phyloP scores from a whole-genome alignment of 2,888 invertebrate genomes.

The Xanthorhoe spadicearia region DNA sequence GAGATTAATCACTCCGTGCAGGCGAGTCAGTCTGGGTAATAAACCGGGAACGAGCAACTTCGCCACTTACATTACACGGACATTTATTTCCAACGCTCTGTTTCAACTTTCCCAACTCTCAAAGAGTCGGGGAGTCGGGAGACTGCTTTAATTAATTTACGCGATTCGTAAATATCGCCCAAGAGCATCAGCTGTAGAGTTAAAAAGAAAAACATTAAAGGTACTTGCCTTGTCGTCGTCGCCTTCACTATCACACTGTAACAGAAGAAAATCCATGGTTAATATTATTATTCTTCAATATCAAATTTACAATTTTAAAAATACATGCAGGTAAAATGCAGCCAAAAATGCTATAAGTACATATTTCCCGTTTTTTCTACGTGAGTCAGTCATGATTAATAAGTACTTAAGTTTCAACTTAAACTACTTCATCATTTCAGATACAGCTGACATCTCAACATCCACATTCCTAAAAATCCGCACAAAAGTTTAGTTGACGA shows the following conservation, averaged over 20 bases:
- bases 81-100: slow-evolving; percentile 78
- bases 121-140: slow-evolving; percentile 60
- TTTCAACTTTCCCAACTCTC: slow-evolving; percentile 74
- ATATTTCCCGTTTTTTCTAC: slow-evolving; percentile 26
- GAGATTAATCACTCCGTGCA: slow-evolving; percentile 73
- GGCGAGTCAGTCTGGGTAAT: slow-evolving; percentile 68
- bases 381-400: slow-evolving; percentile 1
- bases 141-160: slow-evolving; percentile 76
- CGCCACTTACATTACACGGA: slow-evolving; percentile 80
- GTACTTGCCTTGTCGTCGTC: slow-evolving; percentile 94
- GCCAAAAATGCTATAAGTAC: slow-evolving; percentile 26
- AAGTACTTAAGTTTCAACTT: too few species aligned
- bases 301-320: slow-evolving; percentile 13
- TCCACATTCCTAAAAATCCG: background rate
- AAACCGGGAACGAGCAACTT: slow-evolving; percentile 78
- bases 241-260: slow-evolving; percentile 97
- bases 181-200: slow-evolving; percentile 52
- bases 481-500: background rate
- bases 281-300: slow-evolving; percentile 31
- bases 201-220: slow-evolving; percentile 52
- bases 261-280: slow-evolving; percentile 77
- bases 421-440: background rate
- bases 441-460: background rate
- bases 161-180: slow-evolving; percentile 64
- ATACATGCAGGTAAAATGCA: slow-evolving; percentile 26